Evolutionary conservation across 2,113 vertebrate genomes (phyloP).

Genomic region (Ciconia boyciana): DNA sequence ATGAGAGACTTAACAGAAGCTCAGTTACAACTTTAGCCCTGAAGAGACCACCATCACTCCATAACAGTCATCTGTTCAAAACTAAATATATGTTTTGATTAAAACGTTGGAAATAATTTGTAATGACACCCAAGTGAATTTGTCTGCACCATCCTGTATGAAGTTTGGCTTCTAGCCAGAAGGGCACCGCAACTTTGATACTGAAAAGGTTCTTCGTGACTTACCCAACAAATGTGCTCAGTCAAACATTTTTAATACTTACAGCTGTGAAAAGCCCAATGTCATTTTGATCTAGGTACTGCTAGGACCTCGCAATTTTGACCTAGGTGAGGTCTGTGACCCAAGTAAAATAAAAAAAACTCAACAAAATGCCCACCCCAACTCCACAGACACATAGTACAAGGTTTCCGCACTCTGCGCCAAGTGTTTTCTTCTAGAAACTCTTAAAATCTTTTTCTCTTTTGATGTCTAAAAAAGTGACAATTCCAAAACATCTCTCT

Average conservation of each 20-base stretch:
- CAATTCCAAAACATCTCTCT: neutral
- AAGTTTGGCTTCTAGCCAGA: conserved; percentile 10
- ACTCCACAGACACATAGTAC: neutral
- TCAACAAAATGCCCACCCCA: neutral
- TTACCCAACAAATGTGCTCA: neutral
- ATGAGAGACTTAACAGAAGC: conserved; percentile 1
- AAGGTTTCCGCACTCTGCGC: neutral
- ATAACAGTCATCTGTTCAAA: conserved; percentile 40
- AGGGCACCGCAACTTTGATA: neutral
- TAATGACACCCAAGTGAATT: neutral
- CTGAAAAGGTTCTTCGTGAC: neutral
- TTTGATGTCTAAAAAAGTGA: neutral
- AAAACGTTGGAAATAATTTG: neutral
- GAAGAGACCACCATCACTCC: conserved; percentile 22
- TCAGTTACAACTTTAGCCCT: conserved; percentile 16
- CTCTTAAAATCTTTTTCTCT: neutral
- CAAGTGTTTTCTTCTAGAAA: neutral
- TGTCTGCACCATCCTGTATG: neutral
- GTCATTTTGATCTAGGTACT: neutral
- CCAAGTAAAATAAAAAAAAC: neutral
- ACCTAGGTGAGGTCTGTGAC: neutral
- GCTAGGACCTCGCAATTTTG: neutral
- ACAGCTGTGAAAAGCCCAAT: neutral
- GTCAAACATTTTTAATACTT: neutral
- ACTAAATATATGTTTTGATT: conserved; percentile 3